Evolutionary conservation across 2,797 vertebrate genomes (phyloP), one percentile per base, ranked within the genome.

Genomic region (Neoniphon sammara): DNA sequence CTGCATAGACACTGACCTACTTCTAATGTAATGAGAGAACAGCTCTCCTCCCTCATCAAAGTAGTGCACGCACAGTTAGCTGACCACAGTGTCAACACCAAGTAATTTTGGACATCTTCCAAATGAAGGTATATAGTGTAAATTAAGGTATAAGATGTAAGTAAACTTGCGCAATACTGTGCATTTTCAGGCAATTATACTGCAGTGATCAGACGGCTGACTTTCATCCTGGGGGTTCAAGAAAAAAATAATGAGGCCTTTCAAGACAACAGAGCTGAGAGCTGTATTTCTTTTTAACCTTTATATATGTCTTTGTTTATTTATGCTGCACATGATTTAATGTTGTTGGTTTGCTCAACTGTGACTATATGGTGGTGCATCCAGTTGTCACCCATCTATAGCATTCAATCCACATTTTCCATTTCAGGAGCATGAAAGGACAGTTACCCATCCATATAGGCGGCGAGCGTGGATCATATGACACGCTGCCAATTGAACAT

Each of bases 1-100:
- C 66, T 27, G 70, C 74, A 80, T 75, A 78, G 77, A 87, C 71
- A 55, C 44, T 87, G 90, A 89, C 91, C 90, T 84, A 94, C 76
- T 91, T 91, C 73, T 30, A 54, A 76, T 67, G 80, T 85, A 89
- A 88, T 87, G 78, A 84, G 90, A 86, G 75, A 68, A 64, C 64
- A 42, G 49, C 20, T 49, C 66, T 55, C 25, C 66, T 61, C 71
- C 47, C 31, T 77, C 80, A 81, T 83, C 83, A 82, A 82, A 87
- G 61, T 68, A 60, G 66, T 77, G 78, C 82, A 75, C 66, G 73
- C 84, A 88, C 87, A 77, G 81, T 86, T 83, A 77, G 66, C 82
- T 83, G 82, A 87, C 74, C 83, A 85, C 72, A 39, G 39, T 63
- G 62, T 85, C 57, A 76, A 82, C 74, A 78, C 63, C 18, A 21